These are phyloP conservation scores for Gobiocypris rarus DNA, from an alignment of 2,113 vertebrate genomes.

Conservation along the genomic window DNA sequence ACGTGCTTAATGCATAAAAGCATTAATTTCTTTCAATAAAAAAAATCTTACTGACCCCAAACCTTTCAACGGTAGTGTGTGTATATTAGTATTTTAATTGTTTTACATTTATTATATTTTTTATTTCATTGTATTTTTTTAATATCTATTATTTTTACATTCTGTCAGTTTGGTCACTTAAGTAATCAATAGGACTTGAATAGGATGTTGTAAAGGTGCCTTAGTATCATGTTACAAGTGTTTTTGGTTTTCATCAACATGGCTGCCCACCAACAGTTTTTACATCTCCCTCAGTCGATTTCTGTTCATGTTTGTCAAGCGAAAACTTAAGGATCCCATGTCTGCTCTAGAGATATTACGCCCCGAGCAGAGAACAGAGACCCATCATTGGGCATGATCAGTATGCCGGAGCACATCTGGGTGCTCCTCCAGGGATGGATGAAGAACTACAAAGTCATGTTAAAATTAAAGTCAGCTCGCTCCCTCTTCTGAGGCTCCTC, in stretches of 20 bases:
- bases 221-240: not conserved
- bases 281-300: conserved; percentile 42
- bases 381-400: conserved; percentile 64
- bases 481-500: conserved; percentile 60
- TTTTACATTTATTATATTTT: not conserved
- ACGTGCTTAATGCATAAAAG: too few relatives aligned
- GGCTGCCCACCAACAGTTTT: conserved; percentile 22
- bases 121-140: not conserved
- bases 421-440: conserved; percentile 52
- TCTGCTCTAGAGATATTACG: conserved; percentile 45
- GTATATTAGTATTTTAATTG: not conserved
- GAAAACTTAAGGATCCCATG: conserved; percentile 41
- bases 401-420: conserved; percentile 55
- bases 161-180: conserved; percentile 46
- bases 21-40: too few relatives aligned
- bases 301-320: conserved; percentile 57
- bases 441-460: conserved; percentile 68
- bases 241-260: conserved; percentile 19
- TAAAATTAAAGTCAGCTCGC: conserved; percentile 66
- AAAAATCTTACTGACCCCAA: too few relatives aligned
- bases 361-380: conserved; percentile 58
- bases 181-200: not conserved
- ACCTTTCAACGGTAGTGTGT: too few relatives aligned
- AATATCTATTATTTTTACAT: not conserved
- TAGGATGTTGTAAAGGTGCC: not conserved